phyloP scores from a whole-genome alignment of 2,797 vertebrate species.

The Tangara arthus region DNA sequence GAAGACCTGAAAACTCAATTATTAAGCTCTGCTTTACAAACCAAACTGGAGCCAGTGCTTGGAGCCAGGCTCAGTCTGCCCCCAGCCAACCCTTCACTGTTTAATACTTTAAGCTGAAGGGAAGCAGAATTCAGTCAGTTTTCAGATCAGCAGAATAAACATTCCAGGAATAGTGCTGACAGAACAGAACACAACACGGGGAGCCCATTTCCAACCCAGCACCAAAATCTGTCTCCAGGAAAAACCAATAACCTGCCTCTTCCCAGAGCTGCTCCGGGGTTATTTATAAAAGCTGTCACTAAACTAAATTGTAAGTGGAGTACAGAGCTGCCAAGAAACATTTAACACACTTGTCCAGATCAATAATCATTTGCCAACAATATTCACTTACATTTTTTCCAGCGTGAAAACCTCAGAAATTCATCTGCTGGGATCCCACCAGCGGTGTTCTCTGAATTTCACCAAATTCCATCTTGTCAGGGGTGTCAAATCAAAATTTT shows the following conservation, averaged over 20 bases:
- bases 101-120: background rate
- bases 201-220: conserved; percentile 9
- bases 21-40: background rate
- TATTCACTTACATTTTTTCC: conserved; percentile 72
- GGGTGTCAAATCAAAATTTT: background rate
- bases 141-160: background rate
- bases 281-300: conserved; percentile 76
- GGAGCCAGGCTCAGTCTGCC: background rate
- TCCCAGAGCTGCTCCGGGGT: conserved; percentile 72
- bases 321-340: conserved; percentile 70
- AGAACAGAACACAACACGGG: background rate
- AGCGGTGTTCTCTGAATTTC: conserved; percentile 20
- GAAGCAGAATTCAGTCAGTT: background rate
- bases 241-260: conserved; percentile 53
- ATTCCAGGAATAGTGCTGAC: background rate
- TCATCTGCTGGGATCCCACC: conserved; percentile 49
- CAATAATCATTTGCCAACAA: conserved; percentile 78
- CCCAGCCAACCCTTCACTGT: no score
- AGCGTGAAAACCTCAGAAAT: conserved; percentile 54
- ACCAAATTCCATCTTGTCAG: conserved; percentile 11
- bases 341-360: conserved; percentile 74
- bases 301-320: conserved; percentile 71
- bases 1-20: accelerated
- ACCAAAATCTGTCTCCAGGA: conserved; percentile 19
- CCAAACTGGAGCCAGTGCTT: background rate